phyloP scores from a whole-genome alignment of 2,888 invertebrate species.

The Rotaria magnacalcarata region DNA sequence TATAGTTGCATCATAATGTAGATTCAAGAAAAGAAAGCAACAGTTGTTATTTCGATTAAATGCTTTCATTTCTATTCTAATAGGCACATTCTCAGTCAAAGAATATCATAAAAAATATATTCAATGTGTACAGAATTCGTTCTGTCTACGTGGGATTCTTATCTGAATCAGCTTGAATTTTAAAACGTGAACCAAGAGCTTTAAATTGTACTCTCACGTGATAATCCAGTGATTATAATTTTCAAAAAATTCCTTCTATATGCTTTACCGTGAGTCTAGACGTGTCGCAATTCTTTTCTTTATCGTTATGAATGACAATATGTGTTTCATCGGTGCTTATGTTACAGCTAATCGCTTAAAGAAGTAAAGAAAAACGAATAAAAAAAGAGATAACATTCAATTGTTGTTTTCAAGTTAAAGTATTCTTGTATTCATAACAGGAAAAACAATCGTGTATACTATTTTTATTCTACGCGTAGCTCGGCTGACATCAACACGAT shows the following conservation, averaged over 20 bases:
- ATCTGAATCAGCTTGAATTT: background rate
- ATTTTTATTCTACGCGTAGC: background rate
- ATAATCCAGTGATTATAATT: background rate
- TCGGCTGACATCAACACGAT: background rate
- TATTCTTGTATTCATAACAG: background rate
- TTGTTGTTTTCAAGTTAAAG: background rate
- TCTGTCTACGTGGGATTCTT: background rate
- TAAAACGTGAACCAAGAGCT: background rate
- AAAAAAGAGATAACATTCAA: background rate
- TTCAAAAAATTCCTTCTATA: background rate
- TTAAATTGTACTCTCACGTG: background rate
- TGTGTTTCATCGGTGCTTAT: background rate
- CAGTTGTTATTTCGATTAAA: background rate
- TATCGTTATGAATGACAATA: background rate
- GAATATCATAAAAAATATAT: background rate
- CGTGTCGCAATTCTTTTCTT: background rate
- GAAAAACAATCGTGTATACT: background rate
- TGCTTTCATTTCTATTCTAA: background rate
- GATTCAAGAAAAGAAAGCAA: background rate
- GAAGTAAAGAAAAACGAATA: background rate
- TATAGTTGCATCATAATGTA: too few species aligned
- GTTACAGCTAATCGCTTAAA: background rate
- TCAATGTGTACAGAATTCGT: background rate
- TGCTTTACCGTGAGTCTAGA: background rate
- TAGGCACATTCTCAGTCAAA: background rate